Evolutionary conservation across 2,888 invertebrate genomes (phyloP), one percentile per base, ranked within the genome.

Genomic region (Chrysolina haemoptera): DNA sequence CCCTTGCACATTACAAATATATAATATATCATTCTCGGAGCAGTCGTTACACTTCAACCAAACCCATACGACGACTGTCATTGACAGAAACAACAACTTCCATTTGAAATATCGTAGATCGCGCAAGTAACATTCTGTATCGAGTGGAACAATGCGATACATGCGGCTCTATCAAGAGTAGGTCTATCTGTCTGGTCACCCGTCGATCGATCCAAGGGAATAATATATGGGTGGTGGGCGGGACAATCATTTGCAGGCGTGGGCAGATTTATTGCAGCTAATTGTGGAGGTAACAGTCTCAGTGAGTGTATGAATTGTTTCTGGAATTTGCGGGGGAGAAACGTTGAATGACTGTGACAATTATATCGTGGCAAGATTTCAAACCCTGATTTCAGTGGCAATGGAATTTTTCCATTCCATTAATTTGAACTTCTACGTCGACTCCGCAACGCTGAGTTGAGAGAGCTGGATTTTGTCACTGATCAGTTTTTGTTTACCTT

Each of bases 201-300:
- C 48, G 46, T 48, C 62, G 53, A 70, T 59, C 63, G 65, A 73
- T 73, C 55, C 65, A 48, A 66, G 63, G 68, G 64, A 71, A 67
- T 72, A 75, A 75, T 69, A 64, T 65, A 76, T 75, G 74, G 72
- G 68, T 71, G 69, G 82, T 82, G 81, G 83, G 78, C 81, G 83
- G 82, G 84, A 82, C 84, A 83, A 84, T 85, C 85, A 85, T 84
- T 84, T 84, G 85, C 85, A 86, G 84, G 82, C 84, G 79, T 79
- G 78, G 77, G 80, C 82, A 82, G 84, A 85, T 85, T 84, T 83
- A 84, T 84, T 78, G 35, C 59, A 59, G 35, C 59, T 59, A 59
- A 59, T 59, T 59, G 59, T 59, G 35, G 27, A 59, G 59, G 59
- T 59, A 59, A 59, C 59, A 59, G 59, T 35, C 27, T 59, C 27